These are phyloP conservation scores for Recurvirostra avosetta DNA, from an alignment of 2,113 vertebrate genomes.

Conservation along the genomic window DNA sequence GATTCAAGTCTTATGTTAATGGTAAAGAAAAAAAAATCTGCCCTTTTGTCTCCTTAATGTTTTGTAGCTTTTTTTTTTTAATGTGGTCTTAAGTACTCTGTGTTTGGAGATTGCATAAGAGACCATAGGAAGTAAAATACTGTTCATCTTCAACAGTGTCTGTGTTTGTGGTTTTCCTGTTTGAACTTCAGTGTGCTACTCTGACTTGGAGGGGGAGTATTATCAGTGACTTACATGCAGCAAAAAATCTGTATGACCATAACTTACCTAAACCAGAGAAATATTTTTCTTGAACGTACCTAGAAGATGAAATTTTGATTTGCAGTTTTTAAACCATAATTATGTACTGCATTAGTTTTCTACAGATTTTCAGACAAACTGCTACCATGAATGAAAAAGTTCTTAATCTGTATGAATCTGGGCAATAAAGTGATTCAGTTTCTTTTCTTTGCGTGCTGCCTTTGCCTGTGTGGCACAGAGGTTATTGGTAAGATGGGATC, in stretches of 20 bases:
- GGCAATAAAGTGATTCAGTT: neutral
- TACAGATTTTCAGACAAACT: neutral
- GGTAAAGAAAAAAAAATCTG: neutral
- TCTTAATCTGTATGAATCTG: neutral
- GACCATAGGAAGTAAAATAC: constrained; percentile 24
- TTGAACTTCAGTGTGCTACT: neutral
- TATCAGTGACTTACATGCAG: neutral
- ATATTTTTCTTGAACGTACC: neutral
- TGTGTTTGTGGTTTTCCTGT: constrained; percentile 49
- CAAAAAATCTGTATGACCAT: neutral
- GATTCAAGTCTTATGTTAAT: neutral
- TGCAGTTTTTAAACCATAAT: neutral
- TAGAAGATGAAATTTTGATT: neutral
- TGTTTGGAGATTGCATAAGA: neutral
- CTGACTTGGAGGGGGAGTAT: neutral
- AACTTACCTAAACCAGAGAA: neutral
- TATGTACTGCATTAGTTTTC: neutral
- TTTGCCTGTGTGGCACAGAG: neutral
- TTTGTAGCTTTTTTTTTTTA: neutral
- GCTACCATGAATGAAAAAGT: neutral
- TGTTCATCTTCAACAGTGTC: neutral
- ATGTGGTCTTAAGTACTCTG: neutral
- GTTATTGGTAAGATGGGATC: neutral
- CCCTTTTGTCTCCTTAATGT: neutral
- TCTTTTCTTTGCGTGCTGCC: neutral